Percentiles rank a stretch among this genome's conserved stretches.
phyloP scores from a whole-genome alignment of 2,113 vertebrate species.

The Nothoprocta pentlandii region DNA sequence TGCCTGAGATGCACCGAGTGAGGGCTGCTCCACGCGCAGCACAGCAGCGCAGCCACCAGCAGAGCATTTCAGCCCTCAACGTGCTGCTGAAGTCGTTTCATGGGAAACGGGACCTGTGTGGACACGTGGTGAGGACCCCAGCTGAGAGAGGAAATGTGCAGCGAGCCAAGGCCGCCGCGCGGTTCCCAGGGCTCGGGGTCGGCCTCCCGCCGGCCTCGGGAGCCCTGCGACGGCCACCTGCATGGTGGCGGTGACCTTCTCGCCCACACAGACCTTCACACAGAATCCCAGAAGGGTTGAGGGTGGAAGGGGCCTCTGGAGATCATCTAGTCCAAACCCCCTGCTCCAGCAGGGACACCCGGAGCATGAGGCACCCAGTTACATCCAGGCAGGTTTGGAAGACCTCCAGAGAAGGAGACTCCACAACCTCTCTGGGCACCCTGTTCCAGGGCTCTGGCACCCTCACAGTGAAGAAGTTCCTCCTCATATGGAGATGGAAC shows the following conservation, averaged over 20 bases:
- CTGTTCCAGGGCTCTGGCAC: too few relatives aligned
- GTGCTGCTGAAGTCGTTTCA: not conserved
- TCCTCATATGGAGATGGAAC: too few relatives aligned
- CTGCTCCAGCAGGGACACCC: too few relatives aligned
- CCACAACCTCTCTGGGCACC: too few relatives aligned
- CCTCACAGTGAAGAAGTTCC: too few relatives aligned
- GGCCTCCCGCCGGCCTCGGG: not conserved
- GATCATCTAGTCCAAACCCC: too few relatives aligned
- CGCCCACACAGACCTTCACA: not conserved
- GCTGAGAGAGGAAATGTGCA: accelerated
- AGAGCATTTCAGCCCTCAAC: not conserved
- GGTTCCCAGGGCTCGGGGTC: not conserved
- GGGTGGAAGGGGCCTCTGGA: too few relatives aligned
- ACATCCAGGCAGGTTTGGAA: too few relatives aligned
- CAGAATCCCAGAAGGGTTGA: too few relatives aligned
- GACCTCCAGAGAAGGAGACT: too few relatives aligned
- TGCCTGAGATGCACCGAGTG: not conserved
- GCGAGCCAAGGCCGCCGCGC: accelerated
- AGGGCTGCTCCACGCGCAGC: not conserved
- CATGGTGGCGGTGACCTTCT: not conserved
- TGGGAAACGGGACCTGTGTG: not conserved
- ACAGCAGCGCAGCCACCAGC: not conserved
- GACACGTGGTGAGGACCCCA: not conserved
- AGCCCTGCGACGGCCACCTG: not conserved
- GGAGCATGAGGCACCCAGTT: too few relatives aligned